Base-by-base conservation (phyloP, 1,140 invertebrate species). In the Paralvinella palmiformis region DNA sequence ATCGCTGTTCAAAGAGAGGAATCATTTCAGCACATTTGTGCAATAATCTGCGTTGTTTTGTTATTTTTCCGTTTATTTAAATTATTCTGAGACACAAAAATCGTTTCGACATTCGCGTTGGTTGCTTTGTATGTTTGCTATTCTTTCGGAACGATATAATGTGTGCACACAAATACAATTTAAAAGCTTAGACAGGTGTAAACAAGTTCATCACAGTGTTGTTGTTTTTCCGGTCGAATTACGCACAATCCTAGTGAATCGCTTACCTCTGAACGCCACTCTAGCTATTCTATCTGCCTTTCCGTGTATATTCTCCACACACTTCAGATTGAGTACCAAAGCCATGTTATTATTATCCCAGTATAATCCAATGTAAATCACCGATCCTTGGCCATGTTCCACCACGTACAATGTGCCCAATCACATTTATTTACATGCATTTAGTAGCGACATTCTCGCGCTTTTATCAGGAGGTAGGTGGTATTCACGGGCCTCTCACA, bases 281-380 rank as follows among this genome's bases (percentile, higher is more conserved):
- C 61, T 29, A 36, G 48, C 50, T 1, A 63, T 29, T 32, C 61
- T 29, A 22, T 63, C 61, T 6, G 24, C 44, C 20, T 53, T 63
- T 2, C 61, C 61, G 20, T 55, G 35, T 17, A 63, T 24, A 31
- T 63, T 48, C 35, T 63, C 61, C 61, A 63, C 61, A 5, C 37
- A 48, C 35, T 36, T 24, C 24, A 63, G 22, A 31, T 53, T 55
- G 1, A 63, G 36, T 7, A 63, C 31, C 50, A 63, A 29, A 29
- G 61, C 61, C 61, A 63, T 63, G 6, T 52, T 63, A 22, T 17
- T 15, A 35, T 32, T 22, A 0, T 59, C 10, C n/a, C 37, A 41
- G 10, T 64, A 27, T 53, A 45, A 68, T 70, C 57, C 35, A 69
- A 64, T 73, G 20, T 59, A 58, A 52, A 65, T 48, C n/a, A n/a